Percentiles rank a stretch among this genome's conserved stretches.
These are phyloP conservation scores for Tyria jacobaeae DNA, from an alignment of 2,888 invertebrate species.

Conservation along the genomic window DNA sequence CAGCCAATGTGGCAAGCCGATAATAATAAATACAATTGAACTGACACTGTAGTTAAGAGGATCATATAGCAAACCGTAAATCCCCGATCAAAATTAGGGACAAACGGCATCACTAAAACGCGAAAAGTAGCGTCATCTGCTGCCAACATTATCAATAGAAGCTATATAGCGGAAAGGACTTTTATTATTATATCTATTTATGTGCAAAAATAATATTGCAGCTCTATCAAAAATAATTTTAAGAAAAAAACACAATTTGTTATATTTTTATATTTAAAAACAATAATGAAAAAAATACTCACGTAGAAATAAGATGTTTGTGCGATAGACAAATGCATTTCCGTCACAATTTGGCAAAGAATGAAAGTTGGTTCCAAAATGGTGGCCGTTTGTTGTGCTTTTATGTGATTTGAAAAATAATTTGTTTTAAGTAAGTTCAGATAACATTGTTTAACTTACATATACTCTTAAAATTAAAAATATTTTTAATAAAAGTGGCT, in stretches of 20 bases:
- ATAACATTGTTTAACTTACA: slow-evolving; percentile 3
- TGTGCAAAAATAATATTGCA: background rate
- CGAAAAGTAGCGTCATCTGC: slow-evolving; percentile 56
- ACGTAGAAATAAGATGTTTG: slow-evolving; percentile 13
- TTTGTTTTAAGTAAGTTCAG: slow-evolving; percentile 57
- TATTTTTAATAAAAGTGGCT: background rate
- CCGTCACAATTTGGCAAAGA: slow-evolving; percentile 65
- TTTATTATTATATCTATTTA: background rate
- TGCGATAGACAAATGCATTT: slow-evolving; percentile 55
- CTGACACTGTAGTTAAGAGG: no score
- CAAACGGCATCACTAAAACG: slow-evolving; percentile 38
- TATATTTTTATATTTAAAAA: background rate
- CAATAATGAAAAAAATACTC: background rate
- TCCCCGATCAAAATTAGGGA: background rate
- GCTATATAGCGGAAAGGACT: background rate
- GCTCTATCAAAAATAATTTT: no score
- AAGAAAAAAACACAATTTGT: background rate
- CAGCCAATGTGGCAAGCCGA: no score
- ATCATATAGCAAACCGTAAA: slow-evolving; percentile 2
- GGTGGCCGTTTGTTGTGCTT: slow-evolving; percentile 87
- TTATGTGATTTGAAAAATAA: slow-evolving; percentile 68
- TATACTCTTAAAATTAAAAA: background rate
- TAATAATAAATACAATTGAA: no score
- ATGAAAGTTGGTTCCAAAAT: slow-evolving; percentile 81
- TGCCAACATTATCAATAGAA: slow-evolving; percentile 53